Conservation (phyloP, 2,797 vertebrate species). For the Glossophaga mutica region DNA sequence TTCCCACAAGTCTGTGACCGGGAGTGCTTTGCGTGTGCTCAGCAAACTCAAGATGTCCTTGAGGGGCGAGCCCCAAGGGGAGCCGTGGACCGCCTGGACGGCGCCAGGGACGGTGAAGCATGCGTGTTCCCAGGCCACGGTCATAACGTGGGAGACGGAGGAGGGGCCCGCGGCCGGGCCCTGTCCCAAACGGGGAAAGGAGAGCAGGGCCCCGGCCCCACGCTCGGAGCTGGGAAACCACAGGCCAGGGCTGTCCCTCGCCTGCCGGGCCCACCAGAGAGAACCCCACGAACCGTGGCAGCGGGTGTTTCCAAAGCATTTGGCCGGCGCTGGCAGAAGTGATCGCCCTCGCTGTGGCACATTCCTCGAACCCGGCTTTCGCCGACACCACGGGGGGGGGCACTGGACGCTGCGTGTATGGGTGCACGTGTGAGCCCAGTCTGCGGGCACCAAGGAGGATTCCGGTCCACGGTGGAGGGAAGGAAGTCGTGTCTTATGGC, state of each 20-base stretch:
- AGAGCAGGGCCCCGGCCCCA: background rate
- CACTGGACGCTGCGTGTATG: background rate
- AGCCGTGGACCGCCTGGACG: background rate
- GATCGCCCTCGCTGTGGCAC: background rate
- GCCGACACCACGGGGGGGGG: background rate
- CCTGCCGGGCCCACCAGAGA: background rate
- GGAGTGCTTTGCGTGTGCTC: fast-evolving
- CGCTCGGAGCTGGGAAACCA: background rate
- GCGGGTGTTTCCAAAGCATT: background rate
- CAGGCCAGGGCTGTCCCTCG: background rate
- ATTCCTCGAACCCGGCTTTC: background rate
- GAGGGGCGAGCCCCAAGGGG: background rate
- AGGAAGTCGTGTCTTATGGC: background rate
- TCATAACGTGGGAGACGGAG: background rate
- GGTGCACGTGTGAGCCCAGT: background rate
- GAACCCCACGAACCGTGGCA: background rate
- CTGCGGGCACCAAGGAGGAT: background rate
- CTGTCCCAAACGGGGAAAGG: background rate
- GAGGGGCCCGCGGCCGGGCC: too few species aligned
- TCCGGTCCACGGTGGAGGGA: background rate
- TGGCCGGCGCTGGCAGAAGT: background rate
- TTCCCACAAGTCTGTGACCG: too few species aligned
- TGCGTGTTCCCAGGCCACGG: background rate
- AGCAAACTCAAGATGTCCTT: background rate
- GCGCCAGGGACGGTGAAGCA: background rate